phyloP scores from a whole-genome alignment of 2,797 vertebrate species.

The Darevskia mixta region DNA sequence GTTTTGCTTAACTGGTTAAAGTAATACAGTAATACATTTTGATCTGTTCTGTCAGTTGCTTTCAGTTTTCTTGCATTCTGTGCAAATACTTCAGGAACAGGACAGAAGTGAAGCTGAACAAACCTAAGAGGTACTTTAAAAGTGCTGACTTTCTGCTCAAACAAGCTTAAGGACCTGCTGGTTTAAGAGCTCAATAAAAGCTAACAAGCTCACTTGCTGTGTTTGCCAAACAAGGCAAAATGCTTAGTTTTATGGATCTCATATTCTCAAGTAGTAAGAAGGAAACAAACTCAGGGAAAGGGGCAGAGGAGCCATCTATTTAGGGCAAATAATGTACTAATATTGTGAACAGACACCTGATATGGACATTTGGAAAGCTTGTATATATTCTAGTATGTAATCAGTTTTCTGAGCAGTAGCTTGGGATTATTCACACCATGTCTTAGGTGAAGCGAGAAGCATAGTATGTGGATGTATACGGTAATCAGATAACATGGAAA shows the following conservation, averaged over 20 bases:
- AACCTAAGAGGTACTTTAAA: slow-evolving; percentile 8
- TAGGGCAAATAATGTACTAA: not conserved
- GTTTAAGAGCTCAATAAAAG: slow-evolving; percentile 23
- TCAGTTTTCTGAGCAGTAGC: not conserved
- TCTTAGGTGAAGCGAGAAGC: not conserved
- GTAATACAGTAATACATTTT: not conserved
- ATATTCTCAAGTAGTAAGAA: not conserved
- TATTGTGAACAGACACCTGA: not conserved
- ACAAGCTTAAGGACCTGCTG: slow-evolving; percentile 10
- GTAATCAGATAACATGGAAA: not conserved
- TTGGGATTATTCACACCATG: not conserved
- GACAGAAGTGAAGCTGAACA: slow-evolving; percentile 10
- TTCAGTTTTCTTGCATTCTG: not conserved
- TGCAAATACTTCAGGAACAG: slow-evolving; percentile 7
- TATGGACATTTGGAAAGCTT: not conserved
- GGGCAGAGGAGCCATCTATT: not conserved
- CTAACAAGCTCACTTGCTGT: not conserved
- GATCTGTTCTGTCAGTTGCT: not conserved
- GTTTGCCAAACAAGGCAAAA: slow-evolving; percentile 22
- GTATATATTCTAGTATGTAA: not conserved
- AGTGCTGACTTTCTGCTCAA: slow-evolving; percentile 3
- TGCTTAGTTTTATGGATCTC: not conserved
- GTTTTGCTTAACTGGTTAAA: not conserved
- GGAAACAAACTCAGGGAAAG: not conserved
- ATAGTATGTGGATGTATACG: not conserved